These are phyloP conservation scores for Dyspetes luteomarginatus DNA, from an alignment of 2,888 invertebrate genomes.

Conservation along the genomic window DNA sequence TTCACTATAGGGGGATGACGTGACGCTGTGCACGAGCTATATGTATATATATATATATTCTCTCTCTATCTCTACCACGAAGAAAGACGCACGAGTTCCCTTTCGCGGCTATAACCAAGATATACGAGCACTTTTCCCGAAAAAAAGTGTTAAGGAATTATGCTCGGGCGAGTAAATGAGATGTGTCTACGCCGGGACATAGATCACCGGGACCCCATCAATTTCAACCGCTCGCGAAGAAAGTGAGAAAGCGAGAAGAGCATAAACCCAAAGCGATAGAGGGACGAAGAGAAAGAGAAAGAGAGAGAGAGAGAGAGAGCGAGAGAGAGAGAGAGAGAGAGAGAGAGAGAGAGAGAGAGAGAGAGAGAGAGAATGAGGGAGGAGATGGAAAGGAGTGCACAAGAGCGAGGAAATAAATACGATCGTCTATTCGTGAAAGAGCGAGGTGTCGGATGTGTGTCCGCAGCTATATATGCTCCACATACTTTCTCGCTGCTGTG, in stretches of 20 bases:
- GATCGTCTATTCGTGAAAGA: slow-evolving; percentile 73
- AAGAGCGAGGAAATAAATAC: slow-evolving; percentile 80
- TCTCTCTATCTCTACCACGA: slow-evolving; percentile 36
- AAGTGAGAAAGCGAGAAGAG: too few relatives aligned
- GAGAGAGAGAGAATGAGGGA: slow-evolving; percentile 2
- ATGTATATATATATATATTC: slow-evolving; percentile 32
- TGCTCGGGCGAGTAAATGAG: slow-evolving; percentile 85
- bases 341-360: slow-evolving; percentile 34
- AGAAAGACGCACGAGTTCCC: slow-evolving; percentile 69
- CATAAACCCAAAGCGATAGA: slow-evolving; percentile 15
- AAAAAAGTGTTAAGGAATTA: slow-evolving; percentile 85
- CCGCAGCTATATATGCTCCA: slow-evolving; percentile 21
- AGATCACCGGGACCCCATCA: slow-evolving; percentile 71
- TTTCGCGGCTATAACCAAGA: slow-evolving; percentile 79
- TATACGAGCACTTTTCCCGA: slow-evolving; percentile 80
- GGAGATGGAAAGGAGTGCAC: slow-evolving; percentile 18
- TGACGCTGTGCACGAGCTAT: slow-evolving; percentile 29
- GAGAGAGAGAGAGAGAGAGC: not conserved
- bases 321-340: slow-evolving; percentile 45
- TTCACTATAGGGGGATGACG: slow-evolving; percentile 45
- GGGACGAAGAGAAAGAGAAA: slow-evolving; percentile 21
- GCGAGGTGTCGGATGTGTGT: slow-evolving; percentile 50
- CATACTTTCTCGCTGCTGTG: slow-evolving; percentile 29
- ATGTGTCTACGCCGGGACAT: slow-evolving; percentile 83
- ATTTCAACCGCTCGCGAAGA: slow-evolving; percentile 64